These are phyloP conservation scores for Julus scanicus DNA, from an alignment of 2,888 invertebrate genomes.

Conservation along the genomic window DNA sequence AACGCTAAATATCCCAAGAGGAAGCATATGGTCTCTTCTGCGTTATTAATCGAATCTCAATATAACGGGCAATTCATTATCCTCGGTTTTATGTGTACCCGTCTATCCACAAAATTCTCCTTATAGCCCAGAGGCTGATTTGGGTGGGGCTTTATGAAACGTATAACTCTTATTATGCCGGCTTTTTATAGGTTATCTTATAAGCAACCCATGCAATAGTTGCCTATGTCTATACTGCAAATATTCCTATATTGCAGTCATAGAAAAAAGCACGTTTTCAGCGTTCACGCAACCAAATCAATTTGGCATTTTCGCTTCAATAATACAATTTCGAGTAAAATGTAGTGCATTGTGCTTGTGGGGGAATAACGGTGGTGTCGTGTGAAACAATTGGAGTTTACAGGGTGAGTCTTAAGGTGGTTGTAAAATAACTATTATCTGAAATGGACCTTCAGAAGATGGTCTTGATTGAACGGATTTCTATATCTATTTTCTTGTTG, in stretches of 20 bases:
- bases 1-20: conserved; percentile 8
- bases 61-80: conserved; percentile 39
- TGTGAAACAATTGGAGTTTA: not conserved
- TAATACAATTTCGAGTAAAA: conserved; percentile 6
- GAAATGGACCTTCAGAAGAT: too few species aligned
- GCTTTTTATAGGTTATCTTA: not conserved
- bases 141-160: not conserved
- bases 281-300: not conserved
- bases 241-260: not conserved
- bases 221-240: not conserved
- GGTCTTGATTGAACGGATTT: too few species aligned
- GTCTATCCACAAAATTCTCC: not conserved
- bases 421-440: too few species aligned
- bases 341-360: not conserved
- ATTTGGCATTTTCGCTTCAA: conserved; percentile 14
- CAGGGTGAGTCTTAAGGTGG: not conserved
- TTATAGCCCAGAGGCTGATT: not conserved
- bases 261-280: not conserved
- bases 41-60: conserved; percentile 39
- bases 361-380: not conserved
- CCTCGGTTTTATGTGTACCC: not conserved
- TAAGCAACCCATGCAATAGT: not conserved
- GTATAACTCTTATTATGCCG: not conserved
- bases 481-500: too few species aligned
- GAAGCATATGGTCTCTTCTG: conserved; percentile 39